Conservation (phyloP, 2,113 vertebrate species). For the Anguilla japonica region DNA sequence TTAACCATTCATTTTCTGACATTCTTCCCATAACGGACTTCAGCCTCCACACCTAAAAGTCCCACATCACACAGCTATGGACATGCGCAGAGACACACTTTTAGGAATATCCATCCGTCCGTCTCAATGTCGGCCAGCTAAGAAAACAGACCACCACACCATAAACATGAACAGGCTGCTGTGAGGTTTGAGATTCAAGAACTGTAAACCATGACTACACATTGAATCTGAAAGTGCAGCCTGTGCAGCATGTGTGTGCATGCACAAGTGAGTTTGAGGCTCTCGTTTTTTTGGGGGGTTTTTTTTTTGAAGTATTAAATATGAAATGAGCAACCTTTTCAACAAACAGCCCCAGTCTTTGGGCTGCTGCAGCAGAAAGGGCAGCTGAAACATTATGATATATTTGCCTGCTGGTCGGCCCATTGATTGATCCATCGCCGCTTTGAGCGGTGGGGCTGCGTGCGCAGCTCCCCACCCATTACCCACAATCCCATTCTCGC, state of each 20-base stretch:
- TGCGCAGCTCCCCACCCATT: neutral
- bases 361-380: neutral
- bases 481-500: neutral
- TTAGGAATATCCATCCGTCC: neutral
- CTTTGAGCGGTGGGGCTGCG: neutral
- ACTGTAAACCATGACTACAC: neutral
- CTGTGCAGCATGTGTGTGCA: neutral
- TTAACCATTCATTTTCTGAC: constrained; percentile 27
- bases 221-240: neutral
- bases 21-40: constrained; percentile 22
- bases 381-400: neutral
- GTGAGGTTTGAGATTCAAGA: neutral
- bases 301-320: neutral
- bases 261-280: neutral
- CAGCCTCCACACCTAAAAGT: constrained; percentile 24
- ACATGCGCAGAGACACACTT: neutral
- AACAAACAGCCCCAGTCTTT: neutral
- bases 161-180: too few species aligned
- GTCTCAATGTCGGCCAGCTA: neutral
- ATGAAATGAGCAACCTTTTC: neutral
- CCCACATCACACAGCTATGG: neutral
- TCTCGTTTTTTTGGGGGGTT: neutral
- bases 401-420: neutral
- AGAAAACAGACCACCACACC: neutral
- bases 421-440: constrained; percentile 14